Evolutionary conservation across 2,113 vertebrate species (phyloP).

Genomic region (Myrmophylax atrothorax): DNA sequence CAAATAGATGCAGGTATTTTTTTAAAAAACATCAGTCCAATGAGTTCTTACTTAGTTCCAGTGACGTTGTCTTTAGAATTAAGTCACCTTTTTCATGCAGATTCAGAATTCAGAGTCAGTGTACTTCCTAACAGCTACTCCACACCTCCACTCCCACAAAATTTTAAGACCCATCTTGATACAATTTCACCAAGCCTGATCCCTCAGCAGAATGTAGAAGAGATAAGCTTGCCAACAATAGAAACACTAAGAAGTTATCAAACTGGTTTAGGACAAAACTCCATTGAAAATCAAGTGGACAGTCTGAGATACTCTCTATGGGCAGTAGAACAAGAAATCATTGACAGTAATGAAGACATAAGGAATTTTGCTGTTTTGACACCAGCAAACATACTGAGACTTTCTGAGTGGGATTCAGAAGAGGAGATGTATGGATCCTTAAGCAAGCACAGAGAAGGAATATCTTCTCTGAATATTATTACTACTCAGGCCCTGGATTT

Average conservation of each 20-base stretch:
- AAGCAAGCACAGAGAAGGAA: not conserved
- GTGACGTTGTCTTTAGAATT: conserved; percentile 25
- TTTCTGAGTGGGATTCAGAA: not conserved
- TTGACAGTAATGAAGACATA: not conserved
- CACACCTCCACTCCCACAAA: conserved; percentile 16
- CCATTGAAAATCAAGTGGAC: not conserved
- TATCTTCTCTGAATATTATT: not conserved
- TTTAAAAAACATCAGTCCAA: not conserved
- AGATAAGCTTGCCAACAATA: not conserved
- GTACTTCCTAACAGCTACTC: not conserved
- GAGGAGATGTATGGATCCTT: not conserved
- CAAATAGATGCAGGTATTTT: not conserved
- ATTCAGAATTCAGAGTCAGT: not conserved
- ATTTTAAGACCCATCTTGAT: not conserved
- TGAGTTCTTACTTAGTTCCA: not conserved
- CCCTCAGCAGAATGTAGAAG: not conserved
- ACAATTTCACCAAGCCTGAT: not conserved
- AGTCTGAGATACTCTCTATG: not conserved
- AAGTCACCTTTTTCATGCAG: not conserved
- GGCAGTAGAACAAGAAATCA: not conserved
- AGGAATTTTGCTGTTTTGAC: not conserved
- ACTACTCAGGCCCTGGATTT: not conserved
- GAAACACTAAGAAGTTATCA: not conserved
- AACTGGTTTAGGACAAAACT: not conserved
- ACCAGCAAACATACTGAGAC: not conserved